These are phyloP conservation scores for Apis dorsata DNA, from an alignment of 1,140 invertebrate species.

Conservation along the genomic window DNA sequence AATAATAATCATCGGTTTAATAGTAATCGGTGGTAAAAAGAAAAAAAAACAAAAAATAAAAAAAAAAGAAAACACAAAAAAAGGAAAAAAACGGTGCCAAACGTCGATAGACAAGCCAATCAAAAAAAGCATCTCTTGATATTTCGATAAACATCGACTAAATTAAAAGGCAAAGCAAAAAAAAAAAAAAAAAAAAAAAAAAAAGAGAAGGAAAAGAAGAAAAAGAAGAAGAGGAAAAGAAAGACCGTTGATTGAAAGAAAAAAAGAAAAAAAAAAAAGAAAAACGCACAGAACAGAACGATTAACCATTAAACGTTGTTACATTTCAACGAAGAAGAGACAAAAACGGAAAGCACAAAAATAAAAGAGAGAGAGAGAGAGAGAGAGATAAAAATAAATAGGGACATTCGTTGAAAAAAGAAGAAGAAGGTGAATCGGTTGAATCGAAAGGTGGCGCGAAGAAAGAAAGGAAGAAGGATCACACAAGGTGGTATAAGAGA, in stretches of 20 bases:
- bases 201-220: neutral
- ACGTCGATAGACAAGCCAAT: slow-evolving; percentile 58
- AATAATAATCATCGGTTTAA: slow-evolving; percentile 23
- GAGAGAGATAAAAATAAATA: too few species aligned
- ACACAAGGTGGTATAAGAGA: slow-evolving; percentile 37
- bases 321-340: neutral
- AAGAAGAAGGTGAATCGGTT: slow-evolving; percentile 19
- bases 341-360: neutral
- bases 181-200: neutral
- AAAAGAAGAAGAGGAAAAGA: neutral
- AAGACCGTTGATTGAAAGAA: neutral
- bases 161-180: slow-evolving; percentile 8
- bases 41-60: too few species aligned
- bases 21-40: slow-evolving; percentile 19
- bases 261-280: slow-evolving; percentile 16
- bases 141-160: neutral
- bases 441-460: slow-evolving; percentile 29
- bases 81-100: slow-evolving; percentile 52
- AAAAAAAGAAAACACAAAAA: too few species aligned
- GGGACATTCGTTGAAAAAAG: neutral
- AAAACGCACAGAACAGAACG: slow-evolving; percentile 13
- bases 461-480: slow-evolving; percentile 53
- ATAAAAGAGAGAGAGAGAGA: neutral
- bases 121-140: neutral
- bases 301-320: neutral